phyloP scores from a whole-genome alignment of 2,113 vertebrate genomes.

The Atrichornis clamosus region DNA sequence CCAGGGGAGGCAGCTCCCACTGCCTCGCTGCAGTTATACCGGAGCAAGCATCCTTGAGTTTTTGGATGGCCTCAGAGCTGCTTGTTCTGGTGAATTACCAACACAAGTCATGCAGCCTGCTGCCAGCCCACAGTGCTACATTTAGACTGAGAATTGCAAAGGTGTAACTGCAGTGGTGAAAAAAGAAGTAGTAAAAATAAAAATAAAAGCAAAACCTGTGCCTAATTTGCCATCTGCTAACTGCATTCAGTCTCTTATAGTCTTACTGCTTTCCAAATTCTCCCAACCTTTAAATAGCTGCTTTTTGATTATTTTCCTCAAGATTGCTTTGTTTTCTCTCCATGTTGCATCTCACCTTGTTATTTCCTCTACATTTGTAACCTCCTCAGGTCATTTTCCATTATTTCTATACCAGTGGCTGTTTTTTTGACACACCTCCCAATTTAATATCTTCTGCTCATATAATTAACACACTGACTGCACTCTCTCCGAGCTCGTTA shows the following conservation, averaged over 20 bases:
- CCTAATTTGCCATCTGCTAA: slow-evolving; percentile 48
- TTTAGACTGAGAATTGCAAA: not conserved
- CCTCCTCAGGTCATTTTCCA: slow-evolving; percentile 56
- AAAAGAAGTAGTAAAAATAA: not conserved
- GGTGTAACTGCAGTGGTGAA: not conserved
- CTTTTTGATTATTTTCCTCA: slow-evolving; percentile 14
- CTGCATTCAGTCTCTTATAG: not conserved
- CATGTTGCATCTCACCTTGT: slow-evolving; percentile 65
- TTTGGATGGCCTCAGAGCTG: not conserved
- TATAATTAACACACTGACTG: slow-evolving; percentile 70
- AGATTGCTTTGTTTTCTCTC: slow-evolving; percentile 33
- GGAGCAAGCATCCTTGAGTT: not conserved
- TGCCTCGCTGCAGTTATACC: fast-evolving
- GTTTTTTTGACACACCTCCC: slow-evolving; percentile 65
- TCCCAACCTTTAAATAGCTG: not conserved
- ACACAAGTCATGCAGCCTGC: not conserved
- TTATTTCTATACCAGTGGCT: slow-evolving; percentile 57
- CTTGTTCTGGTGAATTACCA: not conserved
- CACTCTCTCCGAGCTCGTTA: slow-evolving; percentile 60
- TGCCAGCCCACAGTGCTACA: not conserved
- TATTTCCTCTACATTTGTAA: slow-evolving; percentile 72
- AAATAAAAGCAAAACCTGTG: slow-evolving; percentile 17
- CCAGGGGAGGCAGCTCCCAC: not conserved
- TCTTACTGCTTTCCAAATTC: slow-evolving; percentile 2
- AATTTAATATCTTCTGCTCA: slow-evolving; percentile 66